phyloP scores from a whole-genome alignment of 2,888 invertebrate species.

The Eristalinus aeneus region DNA sequence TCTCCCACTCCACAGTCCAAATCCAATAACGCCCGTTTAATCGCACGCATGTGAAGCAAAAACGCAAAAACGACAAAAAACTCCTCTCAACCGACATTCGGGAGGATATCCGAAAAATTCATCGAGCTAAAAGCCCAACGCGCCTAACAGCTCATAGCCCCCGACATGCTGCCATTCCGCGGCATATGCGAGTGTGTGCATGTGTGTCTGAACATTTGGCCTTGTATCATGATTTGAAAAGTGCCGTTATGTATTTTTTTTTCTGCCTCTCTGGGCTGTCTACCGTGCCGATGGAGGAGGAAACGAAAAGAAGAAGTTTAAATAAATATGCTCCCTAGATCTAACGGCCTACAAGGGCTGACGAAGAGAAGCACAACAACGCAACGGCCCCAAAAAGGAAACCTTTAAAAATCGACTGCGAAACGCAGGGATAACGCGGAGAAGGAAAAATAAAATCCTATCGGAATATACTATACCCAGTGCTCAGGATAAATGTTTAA shows the following conservation, averaged over 20 bases:
- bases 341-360: conserved; percentile 37
- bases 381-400: neutral
- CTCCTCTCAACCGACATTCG: conserved; percentile 15
- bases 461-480: conserved; percentile 57
- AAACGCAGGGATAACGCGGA: conserved; percentile 17
- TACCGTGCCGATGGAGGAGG: conserved; percentile 4
- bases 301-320: conserved; percentile 36
- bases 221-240: conserved; percentile 38
- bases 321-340: conserved; percentile 61
- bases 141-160: conserved; percentile 17
- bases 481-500: conserved; percentile 66
- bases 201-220: neutral
- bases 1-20: neutral
- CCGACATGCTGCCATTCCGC: conserved; percentile 5
- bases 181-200: conserved; percentile 23
- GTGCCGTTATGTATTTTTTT: conserved; percentile 48
- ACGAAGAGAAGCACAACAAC: neutral
- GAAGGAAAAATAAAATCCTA: conserved; percentile 27
- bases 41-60: conserved; percentile 43
- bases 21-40: conserved; percentile 58
- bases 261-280: neutral
- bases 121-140: conserved; percentile 49
- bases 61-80: conserved; percentile 37
- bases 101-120: conserved; percentile 20
- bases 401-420: conserved; percentile 40